Evolutionary conservation across 1,140 invertebrate genomes (phyloP), one percentile per base, ranked within the genome.

Genomic region (Asobara japonica): DNA sequence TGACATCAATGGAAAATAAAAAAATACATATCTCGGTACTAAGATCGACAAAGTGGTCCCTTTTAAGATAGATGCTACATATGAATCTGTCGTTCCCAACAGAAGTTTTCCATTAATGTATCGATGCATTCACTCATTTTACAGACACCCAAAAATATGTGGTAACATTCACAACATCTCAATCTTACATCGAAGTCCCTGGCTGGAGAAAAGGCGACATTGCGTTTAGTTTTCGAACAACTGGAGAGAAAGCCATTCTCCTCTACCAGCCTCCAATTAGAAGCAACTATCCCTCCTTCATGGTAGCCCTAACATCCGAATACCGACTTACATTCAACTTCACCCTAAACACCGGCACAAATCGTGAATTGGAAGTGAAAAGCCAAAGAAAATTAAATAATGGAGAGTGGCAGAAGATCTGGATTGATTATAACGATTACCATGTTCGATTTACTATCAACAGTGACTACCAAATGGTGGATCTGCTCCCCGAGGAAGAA

Each of bases 371-470:
- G 33, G 93, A 93, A 56, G 93, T 98, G 29, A 93, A 92, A 80
- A 96, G 95, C 13, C 90, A 91, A 74, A 88, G 93, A 72, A 92
- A 93, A 82, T 88, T 98, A 3, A 97, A 96, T 81, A 93, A 93
- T 62, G 96, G 96, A 0, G 95, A 97, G 81, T 98, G 96, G 96
- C 96, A 98, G 81, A 96, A 97, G 86, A 94, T 97, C 74, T 96
- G 95, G 94, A 96, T 96, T 73, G 95, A 96, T 86, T 96, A 96
- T 80, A 97, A 97, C 84, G 92, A 94, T 79, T 94, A 97, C 84
- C 96, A 98, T 83, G 95, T 98, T n/a, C 87, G 96, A 68, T 96
- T 97, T 82, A 96, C 95, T 91, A 93, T 97, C 66, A 97, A 97
- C 81, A 94, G 93, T 30, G 93, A 96, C 77, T 94, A 91, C 76